Evolutionary conservation across 2,888 invertebrate genomes (phyloP).

Genomic region (Ceraclea dissimilis): DNA sequence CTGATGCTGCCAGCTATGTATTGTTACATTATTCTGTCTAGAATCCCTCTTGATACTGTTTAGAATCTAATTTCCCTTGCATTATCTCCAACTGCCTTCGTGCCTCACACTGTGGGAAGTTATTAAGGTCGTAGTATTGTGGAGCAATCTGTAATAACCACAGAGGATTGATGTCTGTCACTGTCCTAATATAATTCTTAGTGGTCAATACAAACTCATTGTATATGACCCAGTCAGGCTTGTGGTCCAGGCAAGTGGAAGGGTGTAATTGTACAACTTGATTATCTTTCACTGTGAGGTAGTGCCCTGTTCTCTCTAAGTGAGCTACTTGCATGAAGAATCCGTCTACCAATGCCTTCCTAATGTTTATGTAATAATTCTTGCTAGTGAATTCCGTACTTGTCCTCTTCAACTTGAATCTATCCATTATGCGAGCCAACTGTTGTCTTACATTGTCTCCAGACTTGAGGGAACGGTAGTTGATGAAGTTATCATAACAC

Average conservation of each 20-base stretch:
- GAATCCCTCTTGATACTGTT: slow-evolving; percentile 84
- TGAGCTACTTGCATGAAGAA: slow-evolving; percentile 99
- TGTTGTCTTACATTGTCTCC: slow-evolving; percentile 98
- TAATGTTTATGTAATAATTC: slow-evolving; percentile 98
- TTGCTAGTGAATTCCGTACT: slow-evolving; percentile 98
- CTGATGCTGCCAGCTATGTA: no score
- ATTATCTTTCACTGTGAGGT: slow-evolving; percentile 98
- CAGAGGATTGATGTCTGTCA: slow-evolving; percentile 96
- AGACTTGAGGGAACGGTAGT: slow-evolving; percentile 95
- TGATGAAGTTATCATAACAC: slow-evolving; percentile 99
- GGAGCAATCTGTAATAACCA: slow-evolving; percentile 94
- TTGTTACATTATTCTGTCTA: slow-evolving; percentile 41
- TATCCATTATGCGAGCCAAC: slow-evolving; percentile 96
- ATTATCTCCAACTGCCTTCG: slow-evolving; percentile 84
- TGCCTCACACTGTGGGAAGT: slow-evolving; percentile 98
- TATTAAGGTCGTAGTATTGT: slow-evolving; percentile 96
- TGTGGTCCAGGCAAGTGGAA: slow-evolving; percentile 97
- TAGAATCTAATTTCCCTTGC: slow-evolving; percentile 77
- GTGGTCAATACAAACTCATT: slow-evolving; percentile 99
- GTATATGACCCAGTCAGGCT: slow-evolving; percentile 99
- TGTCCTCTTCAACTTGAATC: slow-evolving; percentile 85
- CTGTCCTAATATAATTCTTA: slow-evolving; percentile 98
- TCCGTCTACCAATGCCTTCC: slow-evolving; percentile 96
- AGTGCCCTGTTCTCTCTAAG: slow-evolving; percentile 95
- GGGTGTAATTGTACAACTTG: slow-evolving; percentile 99